A percentile compares a stretch with the other conserved stretches of the same genome.
phyloP scores from a whole-genome alignment of 2,888 invertebrate genomes.

The Pseudococcus longispinus region DNA sequence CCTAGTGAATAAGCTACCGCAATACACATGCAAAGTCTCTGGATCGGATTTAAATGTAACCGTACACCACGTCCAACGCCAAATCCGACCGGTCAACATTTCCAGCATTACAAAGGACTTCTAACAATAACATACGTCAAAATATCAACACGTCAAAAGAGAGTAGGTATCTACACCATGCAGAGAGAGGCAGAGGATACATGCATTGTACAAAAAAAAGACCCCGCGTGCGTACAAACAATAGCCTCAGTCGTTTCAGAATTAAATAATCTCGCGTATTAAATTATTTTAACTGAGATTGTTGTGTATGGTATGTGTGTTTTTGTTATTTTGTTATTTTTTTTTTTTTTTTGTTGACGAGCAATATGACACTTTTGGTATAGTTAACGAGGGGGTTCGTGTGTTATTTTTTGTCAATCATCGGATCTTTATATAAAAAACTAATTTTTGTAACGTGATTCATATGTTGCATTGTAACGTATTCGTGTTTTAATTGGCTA shows the following conservation, averaged over 20 bases:
- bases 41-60: neutral
- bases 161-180: neutral
- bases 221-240: neutral
- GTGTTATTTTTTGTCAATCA: neutral
- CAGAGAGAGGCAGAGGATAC: neutral
- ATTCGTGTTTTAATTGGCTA: neutral
- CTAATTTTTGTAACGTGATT: slow-evolving; percentile 2
- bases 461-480: neutral
- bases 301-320: neutral
- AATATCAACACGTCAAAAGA: slow-evolving; percentile 8
- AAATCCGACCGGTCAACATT: slow-evolving; percentile 11
- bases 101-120: neutral
- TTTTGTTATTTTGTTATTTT: neutral
- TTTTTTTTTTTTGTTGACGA: neutral
- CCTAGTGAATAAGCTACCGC: neutral
- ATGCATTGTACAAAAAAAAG: neutral
- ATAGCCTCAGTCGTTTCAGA: neutral
- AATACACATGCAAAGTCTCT: neutral
- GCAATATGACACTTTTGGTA: neutral
- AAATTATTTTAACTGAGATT: neutral
- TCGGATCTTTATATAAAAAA: neutral
- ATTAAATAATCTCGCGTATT: neutral
- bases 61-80: neutral
- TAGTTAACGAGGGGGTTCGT: neutral
- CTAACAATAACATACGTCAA: slow-evolving; percentile 18